A percentile compares a stretch with the other conserved stretches of the same genome.
phyloP scores from a whole-genome alignment of 37 sponge, comb jelly and placozoan species.

The Halichondria panicea region DNA sequence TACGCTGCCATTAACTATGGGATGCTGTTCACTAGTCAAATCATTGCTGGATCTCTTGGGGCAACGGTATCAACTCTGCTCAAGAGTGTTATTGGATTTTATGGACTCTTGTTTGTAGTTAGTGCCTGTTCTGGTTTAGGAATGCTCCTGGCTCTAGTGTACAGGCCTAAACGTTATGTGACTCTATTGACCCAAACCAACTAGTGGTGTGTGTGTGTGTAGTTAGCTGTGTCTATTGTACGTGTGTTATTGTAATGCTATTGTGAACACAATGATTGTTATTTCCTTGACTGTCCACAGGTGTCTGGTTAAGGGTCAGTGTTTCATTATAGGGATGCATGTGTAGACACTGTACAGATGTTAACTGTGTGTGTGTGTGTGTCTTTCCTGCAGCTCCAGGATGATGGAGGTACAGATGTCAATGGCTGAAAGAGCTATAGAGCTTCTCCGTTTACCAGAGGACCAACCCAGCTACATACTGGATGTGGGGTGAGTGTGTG shows the following conservation, averaged over 20 bases:
- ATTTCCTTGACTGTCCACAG: too few species aligned
- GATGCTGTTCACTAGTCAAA: conserved; percentile 63
- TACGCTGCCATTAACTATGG: conserved; percentile 79
- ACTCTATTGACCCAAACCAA: conserved; percentile 1
- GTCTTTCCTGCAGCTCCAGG: conserved; percentile 60
- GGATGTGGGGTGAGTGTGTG: conserved; percentile 86
- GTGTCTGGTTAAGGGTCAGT: too few species aligned
- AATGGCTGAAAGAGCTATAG: conserved; percentile 94
- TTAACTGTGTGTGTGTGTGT: background rate
- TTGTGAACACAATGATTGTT: background rate
- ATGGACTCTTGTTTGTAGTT: conserved; percentile 33
- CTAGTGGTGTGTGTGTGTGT: background rate
- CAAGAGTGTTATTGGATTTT: conserved; percentile 2
- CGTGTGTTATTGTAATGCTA: background rate
- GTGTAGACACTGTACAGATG: background rate
- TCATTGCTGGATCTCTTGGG: conserved; percentile 31
- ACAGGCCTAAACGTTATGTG: conserved; percentile 61
- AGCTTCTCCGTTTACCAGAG: conserved; percentile 84
- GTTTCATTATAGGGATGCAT: too few species aligned
- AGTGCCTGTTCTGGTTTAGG: conserved; percentile 26
- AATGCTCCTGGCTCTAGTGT: conserved; percentile 36
- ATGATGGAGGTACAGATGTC: conserved; percentile 92
- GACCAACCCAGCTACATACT: conserved; percentile 86
- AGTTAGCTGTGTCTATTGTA: background rate
- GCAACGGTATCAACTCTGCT: conserved; percentile 28